Percentiles rank a stretch among this genome's conserved stretches.
Evolutionary conservation across 2,888 invertebrate genomes (phyloP).

Genomic region (Mamestra brassicae): DNA sequence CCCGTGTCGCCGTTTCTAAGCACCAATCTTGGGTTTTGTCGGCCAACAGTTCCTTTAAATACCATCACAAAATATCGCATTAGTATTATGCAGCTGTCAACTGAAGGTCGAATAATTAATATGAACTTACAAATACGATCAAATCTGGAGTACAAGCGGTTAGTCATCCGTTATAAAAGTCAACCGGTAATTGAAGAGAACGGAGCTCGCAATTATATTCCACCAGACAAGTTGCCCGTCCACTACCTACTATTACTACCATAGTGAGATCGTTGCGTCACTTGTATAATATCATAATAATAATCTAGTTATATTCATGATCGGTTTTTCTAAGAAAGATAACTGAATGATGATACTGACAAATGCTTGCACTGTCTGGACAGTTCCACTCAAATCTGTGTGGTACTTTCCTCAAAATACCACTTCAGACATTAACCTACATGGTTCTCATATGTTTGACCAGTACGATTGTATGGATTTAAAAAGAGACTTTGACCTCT

Average conservation of each 20-base stretch:
- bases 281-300: slow-evolving; percentile 6
- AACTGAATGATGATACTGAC: neutral
- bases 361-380: no score
- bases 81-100: neutral
- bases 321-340: slow-evolving; percentile 8
- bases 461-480: no score
- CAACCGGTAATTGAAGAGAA: slow-evolving; percentile 48
- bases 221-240: neutral
- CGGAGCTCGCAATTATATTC: slow-evolving; percentile 35
- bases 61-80: neutral
- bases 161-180: slow-evolving; percentile 43
- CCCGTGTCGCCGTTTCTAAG: neutral
- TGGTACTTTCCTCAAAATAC: no score
- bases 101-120: neutral
- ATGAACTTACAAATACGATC: neutral
- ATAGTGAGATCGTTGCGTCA: slow-evolving; percentile 37
- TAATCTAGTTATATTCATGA: slow-evolving; percentile 5
- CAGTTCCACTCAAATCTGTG: no score
- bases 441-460: no score
- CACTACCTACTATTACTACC: slow-evolving; percentile 38
- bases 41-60: neutral
- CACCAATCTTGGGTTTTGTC: neutral
- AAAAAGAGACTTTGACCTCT: no score
- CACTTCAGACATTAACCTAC: no score
- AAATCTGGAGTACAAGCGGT: slow-evolving; percentile 4